phyloP scores from a whole-genome alignment of 2,797 vertebrate genomes.

The Emys orbicularis region DNA sequence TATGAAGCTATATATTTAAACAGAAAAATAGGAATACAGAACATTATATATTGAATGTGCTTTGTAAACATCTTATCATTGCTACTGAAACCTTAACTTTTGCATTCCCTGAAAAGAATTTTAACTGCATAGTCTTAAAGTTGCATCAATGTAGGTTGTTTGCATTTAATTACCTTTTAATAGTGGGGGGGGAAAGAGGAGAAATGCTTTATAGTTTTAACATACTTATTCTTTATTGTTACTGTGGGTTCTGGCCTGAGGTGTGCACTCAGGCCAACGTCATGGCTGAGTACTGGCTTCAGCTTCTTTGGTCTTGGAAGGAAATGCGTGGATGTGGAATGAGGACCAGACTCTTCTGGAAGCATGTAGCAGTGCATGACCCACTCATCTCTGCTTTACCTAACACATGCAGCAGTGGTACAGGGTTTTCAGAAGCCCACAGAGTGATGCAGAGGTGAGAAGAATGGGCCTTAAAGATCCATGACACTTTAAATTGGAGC shows the following conservation, averaged over 20 bases:
- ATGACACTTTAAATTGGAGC: background rate
- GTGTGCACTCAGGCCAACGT: background rate
- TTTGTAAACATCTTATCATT: background rate
- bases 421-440: background rate
- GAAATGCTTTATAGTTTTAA: background rate
- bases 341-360: background rate
- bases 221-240: background rate
- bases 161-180: background rate
- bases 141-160: background rate
- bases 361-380: background rate
- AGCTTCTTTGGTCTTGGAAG: background rate
- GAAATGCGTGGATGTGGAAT: background rate
- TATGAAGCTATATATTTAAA: background rate
- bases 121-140: background rate
- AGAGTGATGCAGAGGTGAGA: background rate
- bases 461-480: background rate
- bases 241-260: background rate
- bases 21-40: background rate
- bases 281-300: background rate
- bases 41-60: background rate
- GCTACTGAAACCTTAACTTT: background rate
- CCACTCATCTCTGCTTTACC: background rate
- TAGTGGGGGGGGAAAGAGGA: too few species aligned
- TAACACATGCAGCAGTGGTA: background rate
- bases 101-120: background rate